Evolutionary conservation across 2,888 invertebrate genomes (phyloP).

Genomic region (Stenodera caucasica): DNA sequence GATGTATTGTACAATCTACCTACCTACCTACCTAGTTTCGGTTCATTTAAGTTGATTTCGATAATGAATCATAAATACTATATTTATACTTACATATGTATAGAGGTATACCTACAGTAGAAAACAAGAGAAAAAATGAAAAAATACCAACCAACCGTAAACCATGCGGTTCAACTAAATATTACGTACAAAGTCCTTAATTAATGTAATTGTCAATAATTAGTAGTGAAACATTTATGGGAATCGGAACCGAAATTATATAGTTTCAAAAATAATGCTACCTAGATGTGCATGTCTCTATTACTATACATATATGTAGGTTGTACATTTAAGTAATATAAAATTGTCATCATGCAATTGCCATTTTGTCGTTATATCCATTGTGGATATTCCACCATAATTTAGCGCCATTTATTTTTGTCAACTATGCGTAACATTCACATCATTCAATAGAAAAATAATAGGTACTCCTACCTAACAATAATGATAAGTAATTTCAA

Average conservation of each 20-base stretch:
- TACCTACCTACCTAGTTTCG: too few relatives aligned
- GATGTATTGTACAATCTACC: background rate
- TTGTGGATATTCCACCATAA: conserved; percentile 35
- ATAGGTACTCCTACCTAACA: too few relatives aligned
- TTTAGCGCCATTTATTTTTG: conserved; percentile 31
- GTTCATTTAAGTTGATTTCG: conserved; percentile 36
- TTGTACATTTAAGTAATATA: too few relatives aligned
- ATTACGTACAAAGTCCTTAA: conserved; percentile 36
- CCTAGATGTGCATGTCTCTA: conserved; percentile 49
- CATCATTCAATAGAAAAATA: conserved; percentile 8
- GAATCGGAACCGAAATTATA: conserved; percentile 47
- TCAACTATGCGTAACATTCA: conserved; percentile 27
- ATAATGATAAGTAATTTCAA: too few relatives aligned
- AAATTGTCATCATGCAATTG: conserved; percentile 40
- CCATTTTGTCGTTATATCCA: conserved; percentile 40
- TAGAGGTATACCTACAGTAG: too few relatives aligned
- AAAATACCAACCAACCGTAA: conserved; percentile 38
- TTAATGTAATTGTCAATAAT: conserved; percentile 43
- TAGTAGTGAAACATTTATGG: conserved; percentile 48
- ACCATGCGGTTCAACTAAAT: conserved; percentile 40
- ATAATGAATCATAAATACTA: conserved; percentile 40
- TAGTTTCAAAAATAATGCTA: conserved; percentile 41
- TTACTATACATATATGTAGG: conserved; percentile 37
- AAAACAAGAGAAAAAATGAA: background rate
- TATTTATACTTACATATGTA: conserved; percentile 33